These are phyloP conservation scores for Typhlichthys subterraneus DNA, from an alignment of 2,797 vertebrate species.

Conservation along the genomic window DNA sequence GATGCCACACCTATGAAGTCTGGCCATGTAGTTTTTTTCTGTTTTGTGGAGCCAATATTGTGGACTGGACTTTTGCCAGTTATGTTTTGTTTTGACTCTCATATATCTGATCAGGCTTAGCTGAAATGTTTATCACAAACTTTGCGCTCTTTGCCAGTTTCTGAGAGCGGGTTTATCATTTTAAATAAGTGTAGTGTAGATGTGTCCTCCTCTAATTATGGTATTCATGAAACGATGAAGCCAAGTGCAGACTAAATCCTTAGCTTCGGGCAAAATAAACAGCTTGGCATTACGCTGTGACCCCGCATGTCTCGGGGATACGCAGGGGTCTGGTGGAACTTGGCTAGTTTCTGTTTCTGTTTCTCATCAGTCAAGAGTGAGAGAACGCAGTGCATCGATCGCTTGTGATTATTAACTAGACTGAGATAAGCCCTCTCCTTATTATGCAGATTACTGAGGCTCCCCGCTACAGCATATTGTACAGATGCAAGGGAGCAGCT, in stretches of 20 bases:
- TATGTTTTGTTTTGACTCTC: too few species aligned
- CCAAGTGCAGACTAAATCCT: slow-evolving; percentile 73
- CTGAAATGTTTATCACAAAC: slow-evolving; percentile 51
- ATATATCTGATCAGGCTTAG: slow-evolving; percentile 35
- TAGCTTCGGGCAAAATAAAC: slow-evolving; percentile 83
- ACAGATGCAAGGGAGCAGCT: slow-evolving; percentile 99
- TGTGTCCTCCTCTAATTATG: slow-evolving; percentile 65
- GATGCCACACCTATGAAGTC: slow-evolving; percentile 22
- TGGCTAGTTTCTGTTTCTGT: slow-evolving; percentile 14
- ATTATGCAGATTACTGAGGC: slow-evolving; percentile 99
- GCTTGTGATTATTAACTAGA: slow-evolving; percentile 98
- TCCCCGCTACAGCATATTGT: slow-evolving; percentile 99
- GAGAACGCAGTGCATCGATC: slow-evolving; percentile 99
- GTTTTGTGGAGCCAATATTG: slow-evolving; percentile 53
- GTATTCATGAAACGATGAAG: slow-evolving; percentile 81
- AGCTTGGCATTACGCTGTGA: slow-evolving; percentile 81
- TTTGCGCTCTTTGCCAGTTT: slow-evolving; percentile 38
- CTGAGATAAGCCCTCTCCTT: slow-evolving; percentile 99
- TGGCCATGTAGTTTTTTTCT: slow-evolving; percentile 43
- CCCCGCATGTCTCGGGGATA: slow-evolving; percentile 79
- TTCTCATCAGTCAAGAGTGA: slow-evolving; percentile 81
- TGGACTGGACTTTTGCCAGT: not conserved
- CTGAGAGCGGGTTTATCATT: slow-evolving; percentile 41
- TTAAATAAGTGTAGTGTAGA: slow-evolving; percentile 1
- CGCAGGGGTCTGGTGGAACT: slow-evolving; percentile 41